phyloP scores from a whole-genome alignment of 2,797 vertebrate genomes.

The Chloroceryle amazona region DNA sequence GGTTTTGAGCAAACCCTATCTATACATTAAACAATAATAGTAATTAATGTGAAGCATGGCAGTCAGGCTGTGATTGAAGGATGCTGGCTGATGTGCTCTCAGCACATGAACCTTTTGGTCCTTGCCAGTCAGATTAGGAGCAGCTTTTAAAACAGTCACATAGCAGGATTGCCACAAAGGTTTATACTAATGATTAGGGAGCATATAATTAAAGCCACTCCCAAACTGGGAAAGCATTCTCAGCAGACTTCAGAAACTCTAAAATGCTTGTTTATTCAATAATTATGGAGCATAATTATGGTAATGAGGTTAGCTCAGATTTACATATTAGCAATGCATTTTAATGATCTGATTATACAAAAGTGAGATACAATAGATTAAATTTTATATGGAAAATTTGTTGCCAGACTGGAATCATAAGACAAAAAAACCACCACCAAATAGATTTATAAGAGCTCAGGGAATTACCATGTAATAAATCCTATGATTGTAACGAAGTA shows the following conservation, averaged over 20 bases:
- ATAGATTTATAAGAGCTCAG: constrained; percentile 68
- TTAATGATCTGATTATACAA: constrained; percentile 81
- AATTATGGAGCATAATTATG: constrained; percentile 78
- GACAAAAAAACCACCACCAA: background rate
- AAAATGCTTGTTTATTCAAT: constrained; percentile 75
- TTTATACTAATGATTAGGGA: constrained; percentile 29
- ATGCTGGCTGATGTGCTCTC: background rate
- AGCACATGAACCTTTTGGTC: background rate
- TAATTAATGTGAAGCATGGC: background rate
- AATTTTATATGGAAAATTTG: constrained; percentile 66
- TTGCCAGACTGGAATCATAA: constrained; percentile 43
- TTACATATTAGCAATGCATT: constrained; percentile 82
- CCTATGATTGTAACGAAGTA: constrained; percentile 76
- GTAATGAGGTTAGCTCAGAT: constrained; percentile 75
- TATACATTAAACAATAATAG: constrained; percentile 1
- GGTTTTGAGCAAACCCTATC: background rate
- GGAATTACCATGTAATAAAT: constrained; percentile 72
- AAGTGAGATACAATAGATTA: constrained; percentile 74
- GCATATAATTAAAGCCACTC: constrained; percentile 51
- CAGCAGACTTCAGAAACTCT: constrained; percentile 62
- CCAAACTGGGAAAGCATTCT: constrained; percentile 52
- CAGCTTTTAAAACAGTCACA: background rate
- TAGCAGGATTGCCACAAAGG: background rate
- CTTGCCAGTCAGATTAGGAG: background rate
- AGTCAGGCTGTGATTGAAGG: background rate